Base-by-base conservation (phyloP, 1,140 invertebrate genomes). In the Euglossa dilemma region DNA sequence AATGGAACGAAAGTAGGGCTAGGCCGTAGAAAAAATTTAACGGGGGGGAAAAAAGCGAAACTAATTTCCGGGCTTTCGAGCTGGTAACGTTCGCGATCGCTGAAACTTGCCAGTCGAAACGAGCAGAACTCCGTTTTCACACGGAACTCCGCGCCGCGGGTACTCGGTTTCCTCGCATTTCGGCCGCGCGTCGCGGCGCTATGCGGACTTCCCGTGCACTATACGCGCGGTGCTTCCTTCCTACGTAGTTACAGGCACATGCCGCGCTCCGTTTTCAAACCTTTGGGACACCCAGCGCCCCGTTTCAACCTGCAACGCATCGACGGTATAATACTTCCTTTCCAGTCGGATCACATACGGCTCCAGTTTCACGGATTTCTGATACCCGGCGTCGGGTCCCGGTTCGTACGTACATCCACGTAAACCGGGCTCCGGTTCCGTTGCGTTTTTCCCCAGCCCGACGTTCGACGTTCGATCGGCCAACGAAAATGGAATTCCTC, bases 301-400 rank as follows among this genome's bases (percentile, higher is more conserved):
- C 20, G 54, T n/a, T 59, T 54, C 28, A 47, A 52, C 47, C 59
- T 56, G 28, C 28, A 70, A 45, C 70, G 50, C 16, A 47, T 4
- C 36, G 36, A 1, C 36, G 64, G 28, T 50, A 28, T 80, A 74
- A 54, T 50, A 25, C 59, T 74, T 56, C 47, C 47, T 74, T 45
- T 63, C 20, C 70, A 36, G 56, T 57, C 63, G 75, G 52, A 52
- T 56, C 75, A 56, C 64, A 67, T 43, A 43, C 50, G 63, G 50
- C 28, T 77, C 61, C 14, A 78, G 59, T 78, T 43, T 57, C 77
- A 43, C 9, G 20, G 66, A 45, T 79, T 71, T 59, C 71, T 74
- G 71, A 74, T 74, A 74, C 69, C 43, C 69, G 23, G 52, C 36
- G 8, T 43, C 18, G 12, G 18, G n/a, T n/a, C 14, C 57, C 50